Conservation (phyloP, 1,140 invertebrate species). For the Drosophila tristis region DNA sequence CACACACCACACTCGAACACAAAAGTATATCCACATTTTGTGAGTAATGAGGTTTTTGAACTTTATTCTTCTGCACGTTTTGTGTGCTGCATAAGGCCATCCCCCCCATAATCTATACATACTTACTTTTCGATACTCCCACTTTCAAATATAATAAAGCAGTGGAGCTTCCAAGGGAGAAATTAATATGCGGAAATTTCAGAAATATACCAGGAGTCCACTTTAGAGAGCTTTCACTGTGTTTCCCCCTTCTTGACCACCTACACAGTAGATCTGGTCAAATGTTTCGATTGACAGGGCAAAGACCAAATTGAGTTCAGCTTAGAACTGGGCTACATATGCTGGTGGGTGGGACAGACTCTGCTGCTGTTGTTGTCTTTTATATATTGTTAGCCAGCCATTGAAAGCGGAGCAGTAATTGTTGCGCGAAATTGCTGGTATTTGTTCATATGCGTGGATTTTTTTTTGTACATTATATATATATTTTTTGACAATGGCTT, state of each 20-base stretch:
- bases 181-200: no score
- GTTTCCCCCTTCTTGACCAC: conserved; percentile 9
- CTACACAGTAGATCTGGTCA: conserved; percentile 44
- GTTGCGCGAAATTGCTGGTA: conserved; percentile 49
- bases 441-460: conserved; percentile 67
- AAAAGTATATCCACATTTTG: conserved; percentile 38
- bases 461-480: background rate
- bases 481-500: conserved; percentile 31
- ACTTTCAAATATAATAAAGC: no score
- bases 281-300: conserved; percentile 54
- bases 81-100: conserved; percentile 4
- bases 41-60: conserved; percentile 72
- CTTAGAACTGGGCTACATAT: conserved; percentile 23
- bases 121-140: background rate
- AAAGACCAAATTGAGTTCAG: conserved; percentile 48
- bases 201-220: no score
- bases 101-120: conserved; percentile 27
- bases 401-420: conserved; percentile 49
- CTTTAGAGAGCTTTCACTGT: conserved; percentile 7
- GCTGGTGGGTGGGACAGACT: conserved; percentile 30
- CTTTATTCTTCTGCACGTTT: conserved; percentile 35
- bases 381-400: conserved; percentile 37
- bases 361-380: conserved; percentile 24
- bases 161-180: no score
- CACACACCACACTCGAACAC: no score